Evolutionary conservation across 2,797 vertebrate genomes (phyloP).

Genomic region (Pitangus sulphuratus): DNA sequence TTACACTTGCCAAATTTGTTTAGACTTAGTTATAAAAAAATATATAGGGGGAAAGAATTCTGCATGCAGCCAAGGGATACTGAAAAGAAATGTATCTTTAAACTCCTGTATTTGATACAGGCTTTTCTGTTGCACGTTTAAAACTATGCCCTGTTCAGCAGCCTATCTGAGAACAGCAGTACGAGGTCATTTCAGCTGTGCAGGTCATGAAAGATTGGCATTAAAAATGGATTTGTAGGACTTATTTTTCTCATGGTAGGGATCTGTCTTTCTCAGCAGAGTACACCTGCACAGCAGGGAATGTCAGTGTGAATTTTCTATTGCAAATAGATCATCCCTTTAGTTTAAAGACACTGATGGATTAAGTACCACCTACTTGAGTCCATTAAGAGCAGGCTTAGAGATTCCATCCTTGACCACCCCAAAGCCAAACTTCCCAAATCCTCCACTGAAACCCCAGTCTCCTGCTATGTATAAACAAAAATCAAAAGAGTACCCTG

Average conservation of each 20-base stretch:
- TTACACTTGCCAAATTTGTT: not conserved
- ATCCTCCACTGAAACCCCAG: not conserved
- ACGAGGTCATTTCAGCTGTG: not conserved
- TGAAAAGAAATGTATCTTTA: not conserved
- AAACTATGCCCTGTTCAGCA: not conserved
- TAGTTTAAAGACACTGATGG: not conserved
- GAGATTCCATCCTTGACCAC: not conserved
- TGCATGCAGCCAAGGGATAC: not conserved
- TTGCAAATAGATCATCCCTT: not conserved
- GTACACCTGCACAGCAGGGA: not conserved
- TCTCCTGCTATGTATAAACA: not conserved
- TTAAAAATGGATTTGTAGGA: not conserved
- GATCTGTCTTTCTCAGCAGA: not conserved
- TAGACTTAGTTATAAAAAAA: not conserved
- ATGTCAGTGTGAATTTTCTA: not conserved
- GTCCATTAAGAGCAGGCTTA: not conserved
- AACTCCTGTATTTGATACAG: not conserved
- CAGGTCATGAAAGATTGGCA: not conserved
- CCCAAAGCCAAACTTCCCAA: constrained; percentile 5
- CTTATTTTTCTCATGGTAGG: not conserved
- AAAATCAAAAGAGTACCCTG: not conserved
- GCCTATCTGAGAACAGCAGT: not conserved
- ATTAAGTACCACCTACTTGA: not conserved
- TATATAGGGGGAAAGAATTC: not conserved
- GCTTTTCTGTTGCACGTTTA: not conserved